Percentiles rank a stretch among this genome's conserved stretches.
Conservation (phyloP, 2,113 vertebrate genomes). For the Zingel zingel region DNA sequence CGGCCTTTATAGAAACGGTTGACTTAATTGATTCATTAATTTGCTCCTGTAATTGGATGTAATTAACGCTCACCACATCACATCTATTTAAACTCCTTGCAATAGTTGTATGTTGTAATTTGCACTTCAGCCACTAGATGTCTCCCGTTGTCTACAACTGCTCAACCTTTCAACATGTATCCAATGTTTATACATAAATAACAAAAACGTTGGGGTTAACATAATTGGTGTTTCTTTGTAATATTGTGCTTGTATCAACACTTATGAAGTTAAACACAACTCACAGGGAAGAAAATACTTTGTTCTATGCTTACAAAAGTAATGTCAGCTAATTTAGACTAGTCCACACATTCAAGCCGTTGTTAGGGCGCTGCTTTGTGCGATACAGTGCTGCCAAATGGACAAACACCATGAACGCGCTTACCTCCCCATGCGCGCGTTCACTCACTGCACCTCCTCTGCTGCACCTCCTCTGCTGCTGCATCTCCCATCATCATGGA, state of each 20-base stretch:
- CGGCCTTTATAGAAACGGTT: too few species aligned
- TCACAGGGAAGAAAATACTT: neutral
- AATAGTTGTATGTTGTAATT: neutral
- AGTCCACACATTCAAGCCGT: too few species aligned
- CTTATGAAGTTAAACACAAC: neutral
- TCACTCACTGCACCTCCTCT: conserved; percentile 1
- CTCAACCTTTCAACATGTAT: neutral
- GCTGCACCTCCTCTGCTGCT: neutral
- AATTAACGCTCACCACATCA: neutral
- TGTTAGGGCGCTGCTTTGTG: neutral
- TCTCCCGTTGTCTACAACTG: conserved; percentile 14
- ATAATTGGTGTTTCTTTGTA: neutral
- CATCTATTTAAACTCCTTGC: neutral
- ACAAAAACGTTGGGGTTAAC: neutral
- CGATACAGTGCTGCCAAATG: neutral
- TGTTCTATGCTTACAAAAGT: neutral
- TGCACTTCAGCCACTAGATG: conserved; percentile 62
- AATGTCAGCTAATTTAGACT: neutral
- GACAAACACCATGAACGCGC: neutral
- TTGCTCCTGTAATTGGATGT: neutral
- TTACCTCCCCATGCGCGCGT: neutral
- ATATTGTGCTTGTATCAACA: neutral
- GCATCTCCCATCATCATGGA: neutral
- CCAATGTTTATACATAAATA: conserved; percentile 21
- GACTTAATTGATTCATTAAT: neutral